These are phyloP conservation scores for Paraplagusia blochii DNA, from an alignment of 2,113 vertebrate species.

Conservation along the genomic window DNA sequence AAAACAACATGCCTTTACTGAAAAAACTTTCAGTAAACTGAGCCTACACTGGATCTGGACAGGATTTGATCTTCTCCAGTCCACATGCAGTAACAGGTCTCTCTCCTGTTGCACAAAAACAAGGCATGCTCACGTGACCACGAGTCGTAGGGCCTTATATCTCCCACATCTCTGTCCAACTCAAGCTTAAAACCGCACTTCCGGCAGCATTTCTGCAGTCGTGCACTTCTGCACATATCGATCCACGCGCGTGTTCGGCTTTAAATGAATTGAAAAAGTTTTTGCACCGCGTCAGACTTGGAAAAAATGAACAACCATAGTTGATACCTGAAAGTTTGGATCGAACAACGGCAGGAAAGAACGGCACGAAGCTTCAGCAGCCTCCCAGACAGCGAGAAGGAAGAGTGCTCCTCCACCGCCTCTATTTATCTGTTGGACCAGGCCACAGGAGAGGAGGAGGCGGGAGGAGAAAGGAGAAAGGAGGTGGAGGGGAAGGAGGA, in stretches of 20 bases:
- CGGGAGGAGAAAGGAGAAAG: background rate
- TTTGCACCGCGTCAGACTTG: background rate
- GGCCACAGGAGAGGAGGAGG: slow-evolving; percentile 6
- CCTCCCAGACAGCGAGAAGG: slow-evolving; percentile 32
- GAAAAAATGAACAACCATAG: background rate
- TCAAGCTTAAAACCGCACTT: background rate
- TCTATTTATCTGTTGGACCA: slow-evolving; percentile 54
- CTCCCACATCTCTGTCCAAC: too few relatives aligned
- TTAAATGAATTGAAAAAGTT: background rate
- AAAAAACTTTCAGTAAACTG: too few relatives aligned
- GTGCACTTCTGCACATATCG: background rate
- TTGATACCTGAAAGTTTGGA: slow-evolving; percentile 50
- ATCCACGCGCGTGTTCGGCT: background rate
- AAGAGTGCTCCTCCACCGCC: background rate
- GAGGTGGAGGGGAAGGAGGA: background rate
- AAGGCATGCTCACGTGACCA: too few relatives aligned
- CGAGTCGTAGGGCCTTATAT: too few relatives aligned
- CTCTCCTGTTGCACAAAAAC: too few relatives aligned
- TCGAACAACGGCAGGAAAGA: slow-evolving; percentile 18
- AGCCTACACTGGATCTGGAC: too few relatives aligned
- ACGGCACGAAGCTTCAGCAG: background rate
- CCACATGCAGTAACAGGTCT: too few relatives aligned
- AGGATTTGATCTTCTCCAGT: too few relatives aligned
- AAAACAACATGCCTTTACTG: background rate
- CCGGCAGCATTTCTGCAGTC: background rate